These are phyloP conservation scores for Phrynocephalus forsythii DNA, from an alignment of 2,797 vertebrate genomes.

Conservation along the genomic window DNA sequence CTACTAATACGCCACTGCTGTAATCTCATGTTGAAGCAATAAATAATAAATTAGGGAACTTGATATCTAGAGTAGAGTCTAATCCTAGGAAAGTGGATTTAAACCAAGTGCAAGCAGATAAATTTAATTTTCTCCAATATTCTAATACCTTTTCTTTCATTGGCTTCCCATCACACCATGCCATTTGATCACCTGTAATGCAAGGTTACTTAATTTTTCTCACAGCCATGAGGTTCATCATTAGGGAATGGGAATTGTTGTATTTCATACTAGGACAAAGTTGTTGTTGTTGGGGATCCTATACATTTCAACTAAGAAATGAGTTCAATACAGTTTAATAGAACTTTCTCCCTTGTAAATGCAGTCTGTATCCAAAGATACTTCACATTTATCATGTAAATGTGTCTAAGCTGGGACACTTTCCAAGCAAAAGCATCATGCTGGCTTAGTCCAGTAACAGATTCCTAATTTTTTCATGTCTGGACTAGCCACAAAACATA, in stretches of 20 bases:
- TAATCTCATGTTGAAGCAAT: background rate
- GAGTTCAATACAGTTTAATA: background rate
- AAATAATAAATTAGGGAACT: background rate
- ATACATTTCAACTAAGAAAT: background rate
- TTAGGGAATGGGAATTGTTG: no score
- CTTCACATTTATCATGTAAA: background rate
- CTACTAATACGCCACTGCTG: background rate
- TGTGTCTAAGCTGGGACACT: background rate
- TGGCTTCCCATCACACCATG: background rate
- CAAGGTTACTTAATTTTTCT: background rate
- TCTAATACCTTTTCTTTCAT: background rate
- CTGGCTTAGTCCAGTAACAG: background rate
- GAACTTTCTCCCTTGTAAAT: no score
- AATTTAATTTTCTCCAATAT: background rate
- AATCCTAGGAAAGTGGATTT: background rate
- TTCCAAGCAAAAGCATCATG: background rate
- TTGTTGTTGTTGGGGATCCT: background rate
- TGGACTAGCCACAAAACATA: no score
- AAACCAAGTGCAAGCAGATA: background rate
- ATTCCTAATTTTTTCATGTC: no score
- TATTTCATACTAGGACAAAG: background rate
- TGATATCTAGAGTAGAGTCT: no score
- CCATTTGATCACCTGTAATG: background rate
- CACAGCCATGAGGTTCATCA: background rate
- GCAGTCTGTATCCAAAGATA: background rate